Conservation (phyloP, 2,113 vertebrate species). For the Amphilophus citrinellus region DNA sequence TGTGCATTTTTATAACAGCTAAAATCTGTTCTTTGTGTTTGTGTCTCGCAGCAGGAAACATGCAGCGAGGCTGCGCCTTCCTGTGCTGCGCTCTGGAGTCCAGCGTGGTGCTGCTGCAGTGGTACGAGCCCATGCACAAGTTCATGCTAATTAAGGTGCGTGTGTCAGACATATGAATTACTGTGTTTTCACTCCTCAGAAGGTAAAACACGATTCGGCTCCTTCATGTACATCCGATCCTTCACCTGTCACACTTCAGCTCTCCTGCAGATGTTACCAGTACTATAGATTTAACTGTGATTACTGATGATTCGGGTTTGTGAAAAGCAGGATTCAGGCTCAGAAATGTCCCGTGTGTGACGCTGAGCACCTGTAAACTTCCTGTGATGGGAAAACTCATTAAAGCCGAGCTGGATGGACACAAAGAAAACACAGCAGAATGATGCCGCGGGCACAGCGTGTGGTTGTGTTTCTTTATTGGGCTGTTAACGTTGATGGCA, state of each 20-base stretch:
- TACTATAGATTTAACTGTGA: background rate
- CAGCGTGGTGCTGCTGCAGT: slow-evolving; percentile 90
- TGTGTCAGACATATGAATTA: background rate
- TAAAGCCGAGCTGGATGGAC: background rate
- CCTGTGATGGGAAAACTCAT: background rate
- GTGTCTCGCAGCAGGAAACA: slow-evolving; percentile 73
- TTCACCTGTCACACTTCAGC: too few relatives aligned
- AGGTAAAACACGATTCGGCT: background rate
- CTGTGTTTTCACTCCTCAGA: background rate
- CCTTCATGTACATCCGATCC: background rate
- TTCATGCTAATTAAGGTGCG: slow-evolving; percentile 93
- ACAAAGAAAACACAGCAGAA: background rate
- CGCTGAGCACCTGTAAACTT: background rate
- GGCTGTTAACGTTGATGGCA: background rate
- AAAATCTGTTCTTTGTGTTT: background rate
- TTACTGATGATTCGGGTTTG: background rate
- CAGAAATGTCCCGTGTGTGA: background rate
- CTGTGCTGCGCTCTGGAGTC: slow-evolving; percentile 90
- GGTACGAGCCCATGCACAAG: slow-evolving; percentile 94
- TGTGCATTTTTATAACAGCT: background rate
- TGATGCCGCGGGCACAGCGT: fast-evolving
- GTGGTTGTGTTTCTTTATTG: background rate
- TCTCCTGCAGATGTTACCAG: too few relatives aligned
- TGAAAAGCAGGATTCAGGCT: background rate
- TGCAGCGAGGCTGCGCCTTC: slow-evolving; percentile 80